Percentiles rank a stretch among this genome's conserved stretches.
phyloP scores from a whole-genome alignment of 2,888 invertebrate species.

The Limnephilus rhombicus region DNA sequence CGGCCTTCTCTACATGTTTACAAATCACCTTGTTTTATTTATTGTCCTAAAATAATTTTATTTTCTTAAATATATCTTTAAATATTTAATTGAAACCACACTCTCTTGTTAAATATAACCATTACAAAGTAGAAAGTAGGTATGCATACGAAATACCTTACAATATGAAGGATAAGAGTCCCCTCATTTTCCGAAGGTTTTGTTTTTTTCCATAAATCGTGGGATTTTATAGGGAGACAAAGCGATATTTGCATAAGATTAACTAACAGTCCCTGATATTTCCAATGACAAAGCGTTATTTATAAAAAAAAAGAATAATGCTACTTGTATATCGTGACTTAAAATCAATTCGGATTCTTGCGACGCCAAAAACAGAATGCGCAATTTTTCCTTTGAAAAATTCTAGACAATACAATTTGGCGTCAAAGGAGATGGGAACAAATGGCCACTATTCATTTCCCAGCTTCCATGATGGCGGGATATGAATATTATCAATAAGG shows the following conservation, averaged over 20 bases:
- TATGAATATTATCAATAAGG: slow-evolving; percentile 44
- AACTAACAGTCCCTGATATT: not conserved
- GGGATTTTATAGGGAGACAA: not conserved
- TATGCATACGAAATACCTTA: not conserved
- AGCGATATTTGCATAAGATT: not conserved
- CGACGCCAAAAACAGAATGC: not conserved
- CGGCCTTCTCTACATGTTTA: too few relatives aligned
- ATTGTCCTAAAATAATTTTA: too few relatives aligned
- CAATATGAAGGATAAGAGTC: too few relatives aligned
- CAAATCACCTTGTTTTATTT: too few relatives aligned
- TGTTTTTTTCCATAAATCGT: not conserved
- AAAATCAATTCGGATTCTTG: not conserved
- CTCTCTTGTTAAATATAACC: not conserved
- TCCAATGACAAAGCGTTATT: not conserved
- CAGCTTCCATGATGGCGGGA: not conserved
- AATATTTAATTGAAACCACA: not conserved
- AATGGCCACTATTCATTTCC: slow-evolving; percentile 19
- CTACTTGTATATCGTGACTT: not conserved
- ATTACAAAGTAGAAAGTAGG: not conserved
- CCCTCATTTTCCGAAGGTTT: too few relatives aligned
- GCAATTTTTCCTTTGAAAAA: not conserved
- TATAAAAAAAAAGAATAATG: not conserved
- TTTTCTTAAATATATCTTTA: not conserved
- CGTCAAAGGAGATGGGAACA: slow-evolving; percentile 20
- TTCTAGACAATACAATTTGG: not conserved